phyloP scores from a whole-genome alignment of 2,797 vertebrate species.

The Cryptoblepharus egeriae region DNA sequence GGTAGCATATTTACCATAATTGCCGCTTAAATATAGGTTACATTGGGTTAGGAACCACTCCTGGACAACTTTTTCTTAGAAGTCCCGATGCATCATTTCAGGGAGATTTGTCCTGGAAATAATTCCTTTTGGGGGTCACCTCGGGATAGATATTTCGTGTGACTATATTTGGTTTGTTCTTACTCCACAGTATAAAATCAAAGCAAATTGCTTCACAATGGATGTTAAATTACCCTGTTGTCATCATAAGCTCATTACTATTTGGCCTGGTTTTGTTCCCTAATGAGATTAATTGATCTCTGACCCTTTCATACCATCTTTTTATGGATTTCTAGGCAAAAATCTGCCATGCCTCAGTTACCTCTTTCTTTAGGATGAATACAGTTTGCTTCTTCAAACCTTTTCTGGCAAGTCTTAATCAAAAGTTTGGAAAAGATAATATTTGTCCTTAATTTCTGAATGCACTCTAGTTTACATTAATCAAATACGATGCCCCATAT shows the following conservation, averaged over 20 bases:
- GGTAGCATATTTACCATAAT: neutral
- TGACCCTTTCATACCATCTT: neutral
- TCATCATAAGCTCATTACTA: slow-evolving; percentile 20
- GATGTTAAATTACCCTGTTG: slow-evolving; percentile 22
- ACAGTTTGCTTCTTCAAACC: neutral
- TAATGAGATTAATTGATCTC: slow-evolving; percentile 20
- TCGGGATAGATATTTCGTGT: neutral
- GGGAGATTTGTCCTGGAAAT: neutral
- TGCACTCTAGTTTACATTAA: neutral
- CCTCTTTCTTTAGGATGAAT: slow-evolving; percentile 4
- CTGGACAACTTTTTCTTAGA: neutral
- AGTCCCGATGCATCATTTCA: neutral
- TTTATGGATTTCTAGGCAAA: slow-evolving; percentile 10
- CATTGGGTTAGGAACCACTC: slow-evolving; percentile 3
- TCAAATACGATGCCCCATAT: neutral
- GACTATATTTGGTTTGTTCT: neutral
- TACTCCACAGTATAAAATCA: neutral
- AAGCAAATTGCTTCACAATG: slow-evolving; percentile 8
- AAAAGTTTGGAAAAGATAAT: neutral
- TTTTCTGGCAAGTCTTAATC: neutral
- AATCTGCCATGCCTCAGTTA: neutral
- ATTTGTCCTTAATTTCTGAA: neutral
- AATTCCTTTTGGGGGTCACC: slow-evolving; percentile 1
- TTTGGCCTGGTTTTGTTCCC: neutral
- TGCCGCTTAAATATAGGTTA: neutral